Evolutionary conservation across 1,140 invertebrate species (phyloP).

Genomic region (Pseudobourletiella spinata): DNA sequence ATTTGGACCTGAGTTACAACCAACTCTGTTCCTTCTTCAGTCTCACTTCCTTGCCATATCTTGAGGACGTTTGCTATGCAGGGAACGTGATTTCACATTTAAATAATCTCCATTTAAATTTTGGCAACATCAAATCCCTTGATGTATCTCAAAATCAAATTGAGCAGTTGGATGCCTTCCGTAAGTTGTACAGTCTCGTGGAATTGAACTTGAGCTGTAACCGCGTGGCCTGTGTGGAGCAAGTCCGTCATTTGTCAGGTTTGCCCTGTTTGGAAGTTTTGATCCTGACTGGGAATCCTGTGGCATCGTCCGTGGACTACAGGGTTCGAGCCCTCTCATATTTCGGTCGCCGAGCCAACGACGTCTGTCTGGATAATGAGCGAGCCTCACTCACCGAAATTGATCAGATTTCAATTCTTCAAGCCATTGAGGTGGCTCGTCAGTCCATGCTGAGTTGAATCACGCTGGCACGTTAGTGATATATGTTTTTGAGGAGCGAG

Average conservation of each 20-base stretch:
- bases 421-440: slow-evolving; percentile 65
- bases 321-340: slow-evolving; percentile 76
- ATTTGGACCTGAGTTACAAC: slow-evolving; percentile 34
- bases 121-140: slow-evolving; percentile 81
- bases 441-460: slow-evolving; percentile 13
- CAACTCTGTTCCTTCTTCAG: slow-evolving; percentile 45
- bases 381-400: slow-evolving; percentile 76
- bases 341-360: slow-evolving; percentile 63
- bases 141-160: slow-evolving; percentile 80
- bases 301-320: slow-evolving; percentile 78
- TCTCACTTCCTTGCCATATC: slow-evolving; percentile 62
- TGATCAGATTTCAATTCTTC: slow-evolving; percentile 78
- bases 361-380: slow-evolving; percentile 77
- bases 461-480: too few relatives aligned
- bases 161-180: slow-evolving; percentile 61
- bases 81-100: slow-evolving; percentile 56
- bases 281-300: slow-evolving; percentile 76
- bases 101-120: slow-evolving; percentile 67
- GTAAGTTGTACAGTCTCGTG: slow-evolving; percentile 73
- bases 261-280: slow-evolving; percentile 80
- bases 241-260: slow-evolving; percentile 66
- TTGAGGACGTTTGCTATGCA: slow-evolving; percentile 65
- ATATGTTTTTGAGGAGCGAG: too few relatives aligned
- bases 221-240: slow-evolving; percentile 64
- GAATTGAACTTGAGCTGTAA: slow-evolving; percentile 80